Evolutionary conservation across 1,140 invertebrate species (phyloP).

Genomic region (Philopotamus ludificatus): DNA sequence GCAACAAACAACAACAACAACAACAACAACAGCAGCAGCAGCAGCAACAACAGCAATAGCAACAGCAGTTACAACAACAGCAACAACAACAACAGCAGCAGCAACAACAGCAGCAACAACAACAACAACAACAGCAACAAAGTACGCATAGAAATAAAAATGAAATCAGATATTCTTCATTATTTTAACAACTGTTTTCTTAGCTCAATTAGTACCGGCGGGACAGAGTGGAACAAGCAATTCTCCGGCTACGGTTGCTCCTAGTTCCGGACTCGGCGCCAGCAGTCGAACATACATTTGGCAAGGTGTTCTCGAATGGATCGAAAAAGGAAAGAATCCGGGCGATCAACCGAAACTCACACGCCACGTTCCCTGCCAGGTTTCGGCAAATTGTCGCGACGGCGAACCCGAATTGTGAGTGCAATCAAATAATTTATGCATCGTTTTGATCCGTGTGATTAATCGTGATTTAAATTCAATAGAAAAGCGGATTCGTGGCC

Average conservation of each 20-base stretch:
- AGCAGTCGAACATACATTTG: constrained; percentile 69
- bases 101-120: constrained; percentile 30
- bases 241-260: not conserved
- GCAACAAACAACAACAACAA: constrained; percentile 43
- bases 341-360: constrained; percentile 74
- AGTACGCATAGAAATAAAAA: no score
- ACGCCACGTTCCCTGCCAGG: constrained; percentile 80
- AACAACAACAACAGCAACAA: constrained; percentile 39
- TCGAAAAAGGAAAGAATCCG: constrained; percentile 78
- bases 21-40: constrained; percentile 46
- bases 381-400: constrained; percentile 74
- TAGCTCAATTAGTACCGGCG: constrained; percentile 12
- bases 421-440: not conserved
- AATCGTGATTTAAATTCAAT: constrained; percentile 16
- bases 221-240: not conserved
- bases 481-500: constrained; percentile 89
- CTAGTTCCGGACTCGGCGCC: constrained; percentile 13
- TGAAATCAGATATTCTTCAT: not conserved
- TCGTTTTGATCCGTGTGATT: not conserved
- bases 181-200: not conserved
- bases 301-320: constrained; percentile 87
- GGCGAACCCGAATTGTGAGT: constrained; percentile 81
- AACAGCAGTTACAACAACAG: constrained; percentile 50
- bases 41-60: constrained; percentile 45
- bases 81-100: constrained; percentile 39